Evolutionary conservation across 2,888 invertebrate genomes (phyloP).

Genomic region (Amphipyra tragopoginis): DNA sequence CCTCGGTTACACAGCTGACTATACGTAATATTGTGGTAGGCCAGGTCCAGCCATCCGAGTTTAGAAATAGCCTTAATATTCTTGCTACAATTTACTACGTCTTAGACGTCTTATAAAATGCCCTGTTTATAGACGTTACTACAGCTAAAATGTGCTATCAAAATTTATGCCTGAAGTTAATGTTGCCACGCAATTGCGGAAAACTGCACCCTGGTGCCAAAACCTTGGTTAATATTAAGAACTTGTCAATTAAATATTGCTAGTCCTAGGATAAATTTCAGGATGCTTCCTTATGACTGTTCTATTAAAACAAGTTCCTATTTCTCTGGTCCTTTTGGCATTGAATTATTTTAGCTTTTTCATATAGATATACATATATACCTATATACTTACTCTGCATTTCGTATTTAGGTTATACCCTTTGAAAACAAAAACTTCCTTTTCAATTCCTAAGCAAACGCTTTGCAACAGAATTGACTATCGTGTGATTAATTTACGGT

Average conservation of each 20-base stretch:
- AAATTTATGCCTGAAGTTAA: slow-evolving; percentile 38
- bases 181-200: slow-evolving; percentile 21
- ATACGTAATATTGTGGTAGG: slow-evolving; percentile 25
- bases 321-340: background rate
- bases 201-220: slow-evolving; percentile 44
- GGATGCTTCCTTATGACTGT: slow-evolving; percentile 6
- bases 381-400: no score
- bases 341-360: background rate
- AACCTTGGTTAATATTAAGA: slow-evolving; percentile 31
- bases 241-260: slow-evolving; percentile 26
- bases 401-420: background rate
- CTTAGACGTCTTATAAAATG: slow-evolving; percentile 42
- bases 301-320: background rate
- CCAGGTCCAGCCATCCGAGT: slow-evolving; percentile 22
- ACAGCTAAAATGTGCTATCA: slow-evolving; percentile 27
- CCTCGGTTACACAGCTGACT: slow-evolving; percentile 17
- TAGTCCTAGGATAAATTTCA: slow-evolving; percentile 20
- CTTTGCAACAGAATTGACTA: background rate
- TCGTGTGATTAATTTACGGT: slow-evolving; percentile 5
- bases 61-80: slow-evolving; percentile 35
- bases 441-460: no score
- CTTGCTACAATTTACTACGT: slow-evolving; percentile 18
- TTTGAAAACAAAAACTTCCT: no score
- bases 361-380: no score
- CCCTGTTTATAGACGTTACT: slow-evolving; percentile 26